Evolutionary conservation across 1,140 invertebrate genomes (phyloP), one percentile per base, ranked within the genome.

Genomic region (Sinonovacula constricta): DNA sequence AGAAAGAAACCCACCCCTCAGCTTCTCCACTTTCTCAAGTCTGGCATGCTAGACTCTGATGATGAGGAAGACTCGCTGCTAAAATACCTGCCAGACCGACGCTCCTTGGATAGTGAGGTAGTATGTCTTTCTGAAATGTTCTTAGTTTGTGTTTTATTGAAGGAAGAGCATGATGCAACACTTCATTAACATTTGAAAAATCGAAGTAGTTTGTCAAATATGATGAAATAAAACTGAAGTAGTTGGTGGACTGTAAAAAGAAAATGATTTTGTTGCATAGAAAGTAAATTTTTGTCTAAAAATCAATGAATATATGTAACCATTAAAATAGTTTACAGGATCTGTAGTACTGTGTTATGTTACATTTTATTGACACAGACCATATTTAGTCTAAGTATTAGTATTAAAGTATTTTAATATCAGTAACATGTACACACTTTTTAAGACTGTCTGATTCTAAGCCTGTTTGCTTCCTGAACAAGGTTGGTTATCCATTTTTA

Each of bases 1-100:
- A 94, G 94, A 78, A 97, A 96, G 89, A 92, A 94, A 85, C 94
- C 95, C 66, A 93, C 94, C 30, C 93, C 94, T 49, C 93, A 95
- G 85, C 94, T 96, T 81, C 85, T 94, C 49, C 93, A 94, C 57
- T 96, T 95, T 88, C 90, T 96, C 76, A 94, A 95, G 83, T 93
- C 94, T 81, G 94, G 96, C 87, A 93, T 93, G 74, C 92, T 97
- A 53, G 95, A 95, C 88, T 92, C 93, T 77, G 93, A 94, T 79
- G 93, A 94, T 70, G 93, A 94, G 36, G 93, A 94, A n/a, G 86
- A 89, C 33, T 60, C 59, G 28, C 75, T 59, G 14, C 33, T 69
- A n/a, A 36, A 51, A n/a, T 54, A 75, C 67, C 39, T 45, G 18
- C 39, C 39, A 45, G 39, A 45, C 39, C 7, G 18, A 18, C 39